A percentile compares a stretch with the other conserved stretches of the same genome.
Conservation (phyloP, 1,140 invertebrate genomes). For the Calliopsis andreniformis region DNA sequence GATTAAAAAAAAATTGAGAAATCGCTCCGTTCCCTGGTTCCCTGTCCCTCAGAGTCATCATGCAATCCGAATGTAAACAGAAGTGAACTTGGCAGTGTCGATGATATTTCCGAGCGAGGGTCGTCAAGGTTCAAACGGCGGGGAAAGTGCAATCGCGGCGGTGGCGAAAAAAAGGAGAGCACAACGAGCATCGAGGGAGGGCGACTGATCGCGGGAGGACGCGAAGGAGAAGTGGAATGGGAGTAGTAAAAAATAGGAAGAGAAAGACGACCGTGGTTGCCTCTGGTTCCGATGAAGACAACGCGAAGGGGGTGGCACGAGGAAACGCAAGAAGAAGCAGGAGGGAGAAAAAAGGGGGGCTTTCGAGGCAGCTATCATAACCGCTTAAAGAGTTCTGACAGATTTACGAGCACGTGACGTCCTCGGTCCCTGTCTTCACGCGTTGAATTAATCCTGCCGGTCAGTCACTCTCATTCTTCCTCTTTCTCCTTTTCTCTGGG, state of each 20-base stretch:
- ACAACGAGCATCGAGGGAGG: neutral
- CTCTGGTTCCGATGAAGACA: neutral
- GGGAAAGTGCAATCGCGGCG: slow-evolving; percentile 50
- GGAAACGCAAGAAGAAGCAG: neutral
- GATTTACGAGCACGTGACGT: slow-evolving; percentile 47
- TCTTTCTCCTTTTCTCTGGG: slow-evolving; percentile 16
- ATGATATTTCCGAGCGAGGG: slow-evolving; percentile 56
- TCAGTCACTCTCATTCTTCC: slow-evolving; percentile 8
- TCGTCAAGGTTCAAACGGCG: slow-evolving; percentile 50
- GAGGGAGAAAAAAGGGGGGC: neutral
- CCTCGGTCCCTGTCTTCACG: slow-evolving; percentile 30
- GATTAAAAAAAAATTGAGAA: too few relatives aligned
- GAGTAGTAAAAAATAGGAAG: slow-evolving; percentile 1
- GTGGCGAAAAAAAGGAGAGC: slow-evolving; percentile 2
- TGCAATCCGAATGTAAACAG: slow-evolving; percentile 58
- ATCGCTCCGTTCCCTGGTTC: neutral
- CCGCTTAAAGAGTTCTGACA: slow-evolving; percentile 42
- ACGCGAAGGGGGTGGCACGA: neutral
- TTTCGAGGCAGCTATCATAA: slow-evolving; percentile 40
- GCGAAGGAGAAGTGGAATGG: neutral
- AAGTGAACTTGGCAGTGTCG: slow-evolving; percentile 64
- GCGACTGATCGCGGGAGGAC: neutral
- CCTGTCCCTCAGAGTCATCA: neutral
- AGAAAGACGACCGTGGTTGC: slow-evolving; percentile 1
- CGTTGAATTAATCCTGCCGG: slow-evolving; percentile 32